Conservation (phyloP, 2,113 vertebrate species). For the Brachypteracias leptosomus region DNA sequence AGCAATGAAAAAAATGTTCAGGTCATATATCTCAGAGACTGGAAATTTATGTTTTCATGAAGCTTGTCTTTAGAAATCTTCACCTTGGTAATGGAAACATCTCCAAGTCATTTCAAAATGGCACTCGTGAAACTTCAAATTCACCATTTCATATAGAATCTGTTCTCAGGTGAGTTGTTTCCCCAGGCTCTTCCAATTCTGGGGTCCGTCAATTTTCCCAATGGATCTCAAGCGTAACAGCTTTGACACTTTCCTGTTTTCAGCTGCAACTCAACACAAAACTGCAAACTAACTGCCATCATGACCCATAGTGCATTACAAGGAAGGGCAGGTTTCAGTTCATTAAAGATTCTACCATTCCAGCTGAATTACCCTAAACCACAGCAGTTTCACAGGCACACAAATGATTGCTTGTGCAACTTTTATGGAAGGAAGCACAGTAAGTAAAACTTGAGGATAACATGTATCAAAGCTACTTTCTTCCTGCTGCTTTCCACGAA, state of each 20-base stretch:
- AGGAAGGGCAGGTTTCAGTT: background rate
- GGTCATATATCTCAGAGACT: background rate
- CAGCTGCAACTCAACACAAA: background rate
- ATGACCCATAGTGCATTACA: background rate
- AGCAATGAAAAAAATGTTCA: background rate
- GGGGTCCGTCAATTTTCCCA: fast-evolving
- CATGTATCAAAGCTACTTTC: background rate
- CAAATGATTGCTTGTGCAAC: background rate
- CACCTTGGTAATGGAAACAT: background rate
- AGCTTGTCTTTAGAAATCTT: background rate
- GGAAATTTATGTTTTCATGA: background rate
- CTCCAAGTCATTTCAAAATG: background rate
- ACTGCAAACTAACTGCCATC: background rate
- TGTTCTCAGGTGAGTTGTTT: background rate
- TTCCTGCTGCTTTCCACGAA: background rate
- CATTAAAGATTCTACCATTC: background rate
- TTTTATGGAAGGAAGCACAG: background rate
- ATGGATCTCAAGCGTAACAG: background rate
- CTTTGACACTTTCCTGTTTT: background rate
- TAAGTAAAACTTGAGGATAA: background rate
- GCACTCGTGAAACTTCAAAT: background rate
- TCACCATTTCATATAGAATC: background rate
- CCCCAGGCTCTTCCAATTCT: background rate
- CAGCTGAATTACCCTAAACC: background rate
- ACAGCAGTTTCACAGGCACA: background rate